Evolutionary conservation across 1,140 invertebrate genomes (phyloP).

Genomic region (Theocolax elegans): DNA sequence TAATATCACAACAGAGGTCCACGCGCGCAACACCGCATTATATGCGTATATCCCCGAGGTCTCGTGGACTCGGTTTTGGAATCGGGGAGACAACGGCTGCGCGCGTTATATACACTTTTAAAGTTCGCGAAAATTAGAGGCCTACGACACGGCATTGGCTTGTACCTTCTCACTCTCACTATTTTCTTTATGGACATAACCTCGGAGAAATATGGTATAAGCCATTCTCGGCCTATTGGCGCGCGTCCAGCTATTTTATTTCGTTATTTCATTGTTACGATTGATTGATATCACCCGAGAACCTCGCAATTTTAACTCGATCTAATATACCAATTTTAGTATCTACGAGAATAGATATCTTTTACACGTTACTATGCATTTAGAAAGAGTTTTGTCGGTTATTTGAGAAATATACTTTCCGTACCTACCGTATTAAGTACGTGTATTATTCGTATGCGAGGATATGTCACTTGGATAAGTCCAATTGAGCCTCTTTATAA

Average conservation of each 20-base stretch:
- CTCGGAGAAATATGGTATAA: conserved; percentile 35
- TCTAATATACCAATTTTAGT: no score
- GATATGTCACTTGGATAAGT: no score
- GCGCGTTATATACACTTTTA: conserved; percentile 4
- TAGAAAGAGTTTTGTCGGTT: background rate
- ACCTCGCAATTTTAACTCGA: background rate
- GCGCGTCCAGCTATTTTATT: background rate
- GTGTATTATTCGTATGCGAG: no score
- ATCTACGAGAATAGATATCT: no score
- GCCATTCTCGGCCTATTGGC: conserved; percentile 22
- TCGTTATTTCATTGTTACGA: background rate
- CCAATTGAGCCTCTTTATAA: no score
- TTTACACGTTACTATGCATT: no score
- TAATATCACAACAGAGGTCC: conserved; percentile 68
- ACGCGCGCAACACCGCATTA: no score
- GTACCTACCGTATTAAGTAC: no score
- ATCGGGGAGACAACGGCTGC: background rate
- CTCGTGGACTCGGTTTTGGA: no score
- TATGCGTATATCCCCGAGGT: no score
- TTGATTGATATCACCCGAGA: conserved; percentile 5
- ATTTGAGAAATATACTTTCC: no score
- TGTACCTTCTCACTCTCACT: background rate
- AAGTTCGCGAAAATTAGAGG: background rate
- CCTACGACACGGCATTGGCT: background rate
- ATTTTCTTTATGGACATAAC: conserved; percentile 13